A percentile compares a stretch with the other conserved stretches of the same genome.
Conservation (phyloP, 2,888 invertebrate species). For the Lycaena phlaeas region DNA sequence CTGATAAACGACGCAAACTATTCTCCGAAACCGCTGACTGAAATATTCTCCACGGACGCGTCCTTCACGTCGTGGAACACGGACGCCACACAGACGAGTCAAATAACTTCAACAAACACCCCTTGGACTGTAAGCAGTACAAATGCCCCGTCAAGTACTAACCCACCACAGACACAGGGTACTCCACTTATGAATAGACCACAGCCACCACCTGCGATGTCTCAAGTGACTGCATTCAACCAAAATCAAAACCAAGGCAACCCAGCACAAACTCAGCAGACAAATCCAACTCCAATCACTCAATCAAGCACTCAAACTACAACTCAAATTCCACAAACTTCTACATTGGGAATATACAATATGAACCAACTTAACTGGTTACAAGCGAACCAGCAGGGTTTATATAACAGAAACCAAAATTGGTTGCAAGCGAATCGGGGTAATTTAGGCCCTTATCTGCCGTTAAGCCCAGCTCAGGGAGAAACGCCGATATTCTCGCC, state of each 20-base stretch:
- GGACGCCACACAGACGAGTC: constrained; percentile 10
- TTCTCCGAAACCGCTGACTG: constrained; percentile 52
- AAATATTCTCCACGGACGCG: constrained; percentile 47
- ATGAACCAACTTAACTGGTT: background rate
- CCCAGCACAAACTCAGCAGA: constrained; percentile 8
- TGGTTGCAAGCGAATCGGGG: background rate
- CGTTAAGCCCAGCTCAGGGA: background rate
- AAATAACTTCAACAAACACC: constrained; percentile 12
- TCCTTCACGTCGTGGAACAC: constrained; percentile 32
- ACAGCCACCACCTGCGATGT: constrained; percentile 13
- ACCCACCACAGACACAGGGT: constrained; percentile 7
- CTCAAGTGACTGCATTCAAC: constrained; percentile 11
- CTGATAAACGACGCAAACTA: constrained; percentile 46
- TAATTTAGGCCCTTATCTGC: background rate
- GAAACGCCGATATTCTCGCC: background rate
- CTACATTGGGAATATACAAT: background rate
- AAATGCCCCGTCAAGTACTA: constrained; percentile 10
- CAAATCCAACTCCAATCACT: constrained; percentile 7
- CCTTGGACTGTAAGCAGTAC: constrained; percentile 14
- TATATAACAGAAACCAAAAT: constrained; percentile 5
- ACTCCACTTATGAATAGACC: constrained; percentile 10
- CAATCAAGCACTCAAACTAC: constrained; percentile 10
- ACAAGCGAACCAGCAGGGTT: background rate
- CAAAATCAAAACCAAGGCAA: constrained; percentile 10
- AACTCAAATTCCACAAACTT: background rate